phyloP scores from a whole-genome alignment of 2,888 invertebrate species.

The Ophion slaviceki region DNA sequence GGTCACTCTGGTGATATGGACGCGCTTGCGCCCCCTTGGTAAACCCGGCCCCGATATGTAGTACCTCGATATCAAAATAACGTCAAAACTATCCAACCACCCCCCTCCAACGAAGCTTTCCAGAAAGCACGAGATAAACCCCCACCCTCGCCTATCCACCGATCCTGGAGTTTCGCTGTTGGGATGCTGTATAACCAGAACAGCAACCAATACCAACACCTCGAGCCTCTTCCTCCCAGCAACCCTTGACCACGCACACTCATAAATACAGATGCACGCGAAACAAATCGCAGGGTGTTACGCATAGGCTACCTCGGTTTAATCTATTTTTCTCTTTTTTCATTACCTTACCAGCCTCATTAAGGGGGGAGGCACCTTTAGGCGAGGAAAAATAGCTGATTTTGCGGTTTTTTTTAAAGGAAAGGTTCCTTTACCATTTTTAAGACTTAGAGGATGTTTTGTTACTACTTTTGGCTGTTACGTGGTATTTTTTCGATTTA shows the following conservation, averaged over 20 bases:
- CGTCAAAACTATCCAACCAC: slow-evolving; percentile 66
- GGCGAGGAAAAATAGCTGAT: too few species aligned
- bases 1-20: slow-evolving; percentile 14
- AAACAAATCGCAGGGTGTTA: slow-evolving; percentile 16
- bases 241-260: slow-evolving; percentile 2
- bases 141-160: slow-evolving; percentile 37
- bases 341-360: slow-evolving; percentile 16
- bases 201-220: slow-evolving; percentile 31
- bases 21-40: slow-evolving; percentile 57
- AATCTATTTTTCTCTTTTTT: not conserved
- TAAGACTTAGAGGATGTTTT: too few species aligned
- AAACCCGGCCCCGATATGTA: slow-evolving; percentile 58
- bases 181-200: slow-evolving; percentile 55
- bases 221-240: not conserved
- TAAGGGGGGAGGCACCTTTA: not conserved
- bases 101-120: slow-evolving; percentile 21
- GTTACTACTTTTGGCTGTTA: too few species aligned
- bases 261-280: slow-evolving; percentile 22
- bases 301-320: not conserved
- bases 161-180: slow-evolving; percentile 44
- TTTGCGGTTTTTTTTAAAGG: too few species aligned
- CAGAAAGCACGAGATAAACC: slow-evolving; percentile 57
- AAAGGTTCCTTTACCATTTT: too few species aligned
- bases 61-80: slow-evolving; percentile 70
- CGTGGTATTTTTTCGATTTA: too few species aligned